Evolutionary conservation across 2,113 vertebrate genomes (phyloP), one percentile per base, ranked within the genome.

Genomic region (Periophthalmodon schlosseri): DNA sequence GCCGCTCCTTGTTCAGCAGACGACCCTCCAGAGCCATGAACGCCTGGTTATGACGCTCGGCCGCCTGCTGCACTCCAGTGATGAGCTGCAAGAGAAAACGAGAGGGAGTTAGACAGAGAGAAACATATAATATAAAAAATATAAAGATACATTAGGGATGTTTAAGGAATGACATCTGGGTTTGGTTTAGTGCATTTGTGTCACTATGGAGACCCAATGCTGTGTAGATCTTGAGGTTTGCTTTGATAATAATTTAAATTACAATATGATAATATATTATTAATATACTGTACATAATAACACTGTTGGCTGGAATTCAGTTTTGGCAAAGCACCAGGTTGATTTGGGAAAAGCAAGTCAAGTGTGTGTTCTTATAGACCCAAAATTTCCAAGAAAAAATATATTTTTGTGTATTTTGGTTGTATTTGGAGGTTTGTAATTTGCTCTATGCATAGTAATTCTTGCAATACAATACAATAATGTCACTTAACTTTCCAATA

Each of bases 1-100:
- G 94, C 34, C 95, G 91, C 66, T 95, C 94, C 87, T 99, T 99
- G 70, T 96, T 93, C 68, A 99, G 97, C 67, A 96, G 94, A 72
- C 96, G 96, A 23, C 98, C 97, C 86, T 99, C 97, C 21, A 99
- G 94, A 16, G 97, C 96, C 96, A 99, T 94, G 91, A 99, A 99
- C 50, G 97, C 97, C 89, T 97, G 96, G 84, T 96, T 99, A 87
- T 99, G 98, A 70, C 98, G 94, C 89, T 98, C 98, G 0, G 97
- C 96, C 0, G 95, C 96, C 93, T 99, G 97, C 86, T 99, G 98
- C 70, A 99, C 95, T 7, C 98, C 98, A 6, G 96, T 97, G 81
- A 99, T 96, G 72, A 98, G 94, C 97, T 99, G 86, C 44, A 79
- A 0, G 60, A n/a, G 70, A 69, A 66, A 47, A 21, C 0, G 46